Percentiles rank a stretch among this genome's conserved stretches.
Evolutionary conservation across 2,797 vertebrate species (phyloP).

Genomic region (Siniperca obscura): DNA sequence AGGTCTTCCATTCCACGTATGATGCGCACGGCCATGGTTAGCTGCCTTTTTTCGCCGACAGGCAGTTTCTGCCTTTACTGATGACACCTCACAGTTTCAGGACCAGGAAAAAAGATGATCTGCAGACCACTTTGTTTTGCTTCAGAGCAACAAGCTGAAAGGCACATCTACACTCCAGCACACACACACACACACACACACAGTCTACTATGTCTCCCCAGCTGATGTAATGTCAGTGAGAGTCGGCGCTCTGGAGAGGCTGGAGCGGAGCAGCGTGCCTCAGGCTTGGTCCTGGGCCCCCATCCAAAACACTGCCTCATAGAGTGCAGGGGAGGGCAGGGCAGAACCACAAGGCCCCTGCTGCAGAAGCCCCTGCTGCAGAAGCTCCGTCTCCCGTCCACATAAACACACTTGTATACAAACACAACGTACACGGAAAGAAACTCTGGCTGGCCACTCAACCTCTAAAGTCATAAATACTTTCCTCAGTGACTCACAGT

Average conservation of each 20-base stretch:
- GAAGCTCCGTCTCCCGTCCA: constrained; percentile 54
- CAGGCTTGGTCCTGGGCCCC: constrained; percentile 87
- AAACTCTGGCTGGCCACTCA: constrained; percentile 31
- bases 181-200: constrained; percentile 44
- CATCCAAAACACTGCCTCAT: constrained; percentile 86
- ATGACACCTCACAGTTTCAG: constrained; percentile 31
- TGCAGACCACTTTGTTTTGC: constrained; percentile 51
- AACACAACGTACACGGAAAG: constrained; percentile 46
- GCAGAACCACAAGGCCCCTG: constrained; percentile 70
- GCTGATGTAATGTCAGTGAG: constrained; percentile 81
- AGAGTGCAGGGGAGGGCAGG: constrained; percentile 81
- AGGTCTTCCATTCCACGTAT: constrained; percentile 92
- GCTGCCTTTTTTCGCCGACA: constrained; percentile 14
- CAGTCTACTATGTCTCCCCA: constrained; percentile 63
- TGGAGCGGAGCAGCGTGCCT: constrained; percentile 79
- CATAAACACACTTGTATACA: constrained; percentile 60
- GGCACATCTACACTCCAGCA: constrained; percentile 41
- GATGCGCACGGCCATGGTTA: constrained; percentile 89
- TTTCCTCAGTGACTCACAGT: constrained; percentile 50
- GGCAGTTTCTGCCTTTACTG: constrained; percentile 26
- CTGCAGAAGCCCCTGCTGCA: constrained; percentile 78
- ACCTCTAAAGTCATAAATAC: constrained; percentile 61
- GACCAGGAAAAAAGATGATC: constrained; percentile 30
- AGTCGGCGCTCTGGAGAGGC: constrained; percentile 77
- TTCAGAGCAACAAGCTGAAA: constrained; percentile 59